Evolutionary conservation across 2,797 vertebrate genomes (phyloP).

Genomic region (Falco naumanni): DNA sequence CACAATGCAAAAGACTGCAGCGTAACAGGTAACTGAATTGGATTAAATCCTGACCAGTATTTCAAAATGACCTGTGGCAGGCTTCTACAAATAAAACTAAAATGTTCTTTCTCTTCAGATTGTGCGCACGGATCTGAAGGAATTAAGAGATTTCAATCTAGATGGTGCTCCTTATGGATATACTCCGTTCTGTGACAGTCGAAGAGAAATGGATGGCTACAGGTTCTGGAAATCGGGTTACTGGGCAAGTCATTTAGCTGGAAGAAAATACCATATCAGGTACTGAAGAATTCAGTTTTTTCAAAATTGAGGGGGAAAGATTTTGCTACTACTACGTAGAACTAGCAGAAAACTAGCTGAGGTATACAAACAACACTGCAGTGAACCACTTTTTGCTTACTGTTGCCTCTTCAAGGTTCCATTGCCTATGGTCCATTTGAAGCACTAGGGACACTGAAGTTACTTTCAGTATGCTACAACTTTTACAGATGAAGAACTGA

Average conservation of each 20-base stretch:
- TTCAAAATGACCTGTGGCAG: background rate
- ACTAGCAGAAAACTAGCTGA: background rate
- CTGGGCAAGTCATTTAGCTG: slow-evolving; percentile 96
- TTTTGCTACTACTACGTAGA: background rate
- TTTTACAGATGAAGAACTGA: background rate
- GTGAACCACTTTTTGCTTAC: background rate
- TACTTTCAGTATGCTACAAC: background rate
- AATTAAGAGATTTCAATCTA: slow-evolving; percentile 92
- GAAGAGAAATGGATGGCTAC: slow-evolving; percentile 97
- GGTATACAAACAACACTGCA: fast-evolving
- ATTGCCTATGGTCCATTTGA: background rate
- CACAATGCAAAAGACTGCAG: background rate
- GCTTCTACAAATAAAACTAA: background rate
- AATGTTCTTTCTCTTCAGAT: slow-evolving; percentile 80
- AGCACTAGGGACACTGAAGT: background rate
- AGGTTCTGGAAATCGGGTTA: slow-evolving; percentile 98
- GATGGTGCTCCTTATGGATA: slow-evolving; percentile 97
- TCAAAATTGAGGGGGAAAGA: background rate
- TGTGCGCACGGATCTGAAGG: slow-evolving; percentile 96
- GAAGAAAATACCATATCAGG: slow-evolving; percentile 98
- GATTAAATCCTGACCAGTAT: background rate
- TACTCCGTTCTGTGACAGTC: slow-evolving; percentile 96
- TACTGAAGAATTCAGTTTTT: slow-evolving; percentile 20
- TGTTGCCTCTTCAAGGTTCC: background rate
- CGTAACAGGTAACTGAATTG: background rate